Percentiles rank a stretch among this genome's conserved stretches.
Evolutionary conservation across 2,797 vertebrate species (phyloP).

Genomic region (Myotis daubentonii): DNA sequence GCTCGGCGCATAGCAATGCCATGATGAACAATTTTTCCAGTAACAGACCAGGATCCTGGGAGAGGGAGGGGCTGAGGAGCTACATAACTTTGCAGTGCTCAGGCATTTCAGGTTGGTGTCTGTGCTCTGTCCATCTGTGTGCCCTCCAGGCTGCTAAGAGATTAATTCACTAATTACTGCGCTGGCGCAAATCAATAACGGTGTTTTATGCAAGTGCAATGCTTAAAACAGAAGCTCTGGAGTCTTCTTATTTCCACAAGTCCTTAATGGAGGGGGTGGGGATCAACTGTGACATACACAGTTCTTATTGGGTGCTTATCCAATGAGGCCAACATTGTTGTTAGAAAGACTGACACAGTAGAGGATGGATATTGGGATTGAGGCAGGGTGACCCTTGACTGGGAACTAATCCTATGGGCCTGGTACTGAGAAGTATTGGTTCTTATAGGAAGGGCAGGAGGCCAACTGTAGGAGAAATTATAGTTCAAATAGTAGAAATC

Average conservation of each 20-base stretch:
- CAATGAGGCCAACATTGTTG: neutral
- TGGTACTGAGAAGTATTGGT: neutral
- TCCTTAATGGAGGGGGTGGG: neutral
- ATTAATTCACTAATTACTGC: constrained; percentile 40
- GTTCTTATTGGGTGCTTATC: neutral
- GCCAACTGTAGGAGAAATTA: neutral
- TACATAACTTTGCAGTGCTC: neutral
- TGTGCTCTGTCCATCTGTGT: neutral
- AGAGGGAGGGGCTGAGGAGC: neutral
- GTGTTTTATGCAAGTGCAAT: constrained; percentile 32
- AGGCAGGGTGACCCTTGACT: too few species aligned
- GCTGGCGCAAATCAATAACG: constrained; percentile 9
- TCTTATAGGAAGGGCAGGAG: neutral
- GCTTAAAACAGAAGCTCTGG: constrained; percentile 2
- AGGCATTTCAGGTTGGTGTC: neutral
- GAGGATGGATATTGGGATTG: neutral
- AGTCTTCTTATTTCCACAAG: neutral
- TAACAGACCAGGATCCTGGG: neutral
- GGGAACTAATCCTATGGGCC: neutral
- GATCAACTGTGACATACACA: neutral
- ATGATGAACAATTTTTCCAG: neutral
- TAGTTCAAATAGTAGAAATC: neutral
- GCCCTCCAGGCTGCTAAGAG: neutral
- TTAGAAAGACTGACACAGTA: neutral
- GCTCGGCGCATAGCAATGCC: rapidly evolving